Evolutionary conservation across 2,888 invertebrate genomes (phyloP), one percentile per base, ranked within the genome.

Genomic region (Monoplex corrugatus): DNA sequence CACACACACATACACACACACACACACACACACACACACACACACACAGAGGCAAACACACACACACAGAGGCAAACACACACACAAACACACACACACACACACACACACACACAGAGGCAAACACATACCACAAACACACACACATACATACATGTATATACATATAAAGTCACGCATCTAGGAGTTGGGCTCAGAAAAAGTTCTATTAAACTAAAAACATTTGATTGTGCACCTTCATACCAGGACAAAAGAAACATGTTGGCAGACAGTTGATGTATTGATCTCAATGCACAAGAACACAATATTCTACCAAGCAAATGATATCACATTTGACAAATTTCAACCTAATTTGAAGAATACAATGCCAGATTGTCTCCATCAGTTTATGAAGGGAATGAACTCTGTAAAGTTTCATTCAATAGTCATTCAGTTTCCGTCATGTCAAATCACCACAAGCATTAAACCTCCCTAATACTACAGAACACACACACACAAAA

Each of bases 1-100:
- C 57, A 16, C 57, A 57, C 57, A 57, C 16, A 13, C 16, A 13
- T 57, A 57, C 57, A 57, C 57, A 57, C 57, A 57, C 57, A 57
- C 57, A 57, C 57, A 57, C 57, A 57, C 57, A 57, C 57, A 57
- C 57, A 57, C 57, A 57, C 57, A 57, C 57, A 57, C 57, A 57
- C 13, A 13, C 13, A 13, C 13, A 57, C 57, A 57, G 16, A 57
- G 6, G 6, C 72, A 19, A 23, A 72, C 72, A 19, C 16, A 6
- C 72, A 16, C 10, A 75, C 38, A 38, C 23, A 28, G 3, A 32
- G 23, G 6, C 5, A 78, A 19, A 78, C 13, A 40, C 28, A 78
- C 40, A 28, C 28, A 72, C 19, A 87, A 75, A 75, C 5, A 72
- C 28, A 40, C 28, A 35, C 35, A 38, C 38, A 82, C n/a, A 78